phyloP scores from a whole-genome alignment of 2,888 invertebrate genomes.

The Acanthopleura granulata region DNA sequence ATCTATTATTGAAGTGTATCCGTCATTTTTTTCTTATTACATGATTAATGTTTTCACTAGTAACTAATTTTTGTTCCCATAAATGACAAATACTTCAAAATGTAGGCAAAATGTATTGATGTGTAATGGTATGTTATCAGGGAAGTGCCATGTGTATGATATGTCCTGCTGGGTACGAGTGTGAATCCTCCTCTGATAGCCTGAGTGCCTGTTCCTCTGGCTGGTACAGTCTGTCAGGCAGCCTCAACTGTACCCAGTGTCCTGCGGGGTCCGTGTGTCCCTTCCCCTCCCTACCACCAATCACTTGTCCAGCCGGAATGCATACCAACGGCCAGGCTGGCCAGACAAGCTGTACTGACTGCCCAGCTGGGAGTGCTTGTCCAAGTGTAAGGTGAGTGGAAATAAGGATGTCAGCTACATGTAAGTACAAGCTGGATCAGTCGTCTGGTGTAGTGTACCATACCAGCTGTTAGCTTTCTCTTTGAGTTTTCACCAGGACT shows the following conservation, averaged over 20 bases:
- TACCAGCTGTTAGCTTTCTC: too few species aligned
- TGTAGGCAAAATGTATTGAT: background rate
- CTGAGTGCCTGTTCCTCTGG: conserved; percentile 48
- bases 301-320: conserved; percentile 51
- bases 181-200: conserved; percentile 36
- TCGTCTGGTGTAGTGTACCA: too few species aligned
- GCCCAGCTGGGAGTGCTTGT: conserved; percentile 55
- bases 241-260: conserved; percentile 52
- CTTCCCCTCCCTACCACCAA: conserved; percentile 39
- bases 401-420: too few species aligned
- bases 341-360: conserved; percentile 50
- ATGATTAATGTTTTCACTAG: too few species aligned
- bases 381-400: conserved; percentile 36
- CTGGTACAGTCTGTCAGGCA: conserved; percentile 52
- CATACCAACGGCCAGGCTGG: conserved; percentile 46
- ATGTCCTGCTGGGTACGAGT: conserved; percentile 55
- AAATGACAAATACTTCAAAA: too few species aligned
- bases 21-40: too few species aligned
- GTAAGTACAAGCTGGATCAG: too few species aligned
- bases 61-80: too few species aligned
- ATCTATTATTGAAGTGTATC: too few species aligned
- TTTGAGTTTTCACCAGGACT: too few species aligned
- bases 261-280: conserved; percentile 55
- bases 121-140: conserved; percentile 21
- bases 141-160: conserved; percentile 36